Percentiles rank a stretch among this genome's conserved stretches.
These are phyloP conservation scores for Trogon melanurus DNA, from an alignment of 2,113 vertebrate genomes.

Conservation along the genomic window DNA sequence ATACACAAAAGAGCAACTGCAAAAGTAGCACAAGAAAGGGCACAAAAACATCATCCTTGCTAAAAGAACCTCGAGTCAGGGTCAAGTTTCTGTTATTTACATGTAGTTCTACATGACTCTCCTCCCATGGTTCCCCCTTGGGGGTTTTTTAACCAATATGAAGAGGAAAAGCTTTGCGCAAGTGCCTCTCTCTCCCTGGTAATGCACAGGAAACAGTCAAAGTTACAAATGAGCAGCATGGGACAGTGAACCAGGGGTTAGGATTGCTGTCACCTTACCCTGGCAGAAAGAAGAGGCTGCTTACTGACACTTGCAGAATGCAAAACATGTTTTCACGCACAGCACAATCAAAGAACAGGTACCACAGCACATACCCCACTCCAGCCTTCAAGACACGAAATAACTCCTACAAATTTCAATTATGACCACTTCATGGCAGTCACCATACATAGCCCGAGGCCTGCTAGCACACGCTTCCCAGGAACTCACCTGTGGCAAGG, in stretches of 20 bases:
- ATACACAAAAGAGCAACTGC: not conserved
- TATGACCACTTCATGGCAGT: fast-evolving
- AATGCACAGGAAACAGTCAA: fast-evolving
- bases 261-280: not conserved
- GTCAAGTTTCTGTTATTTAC: not conserved
- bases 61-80: not conserved
- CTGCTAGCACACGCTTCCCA: not conserved
- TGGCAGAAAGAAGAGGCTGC: not conserved
- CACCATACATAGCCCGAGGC: fast-evolving
- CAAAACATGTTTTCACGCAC: not conserved
- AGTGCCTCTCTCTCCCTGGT: not conserved
- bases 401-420: not conserved
- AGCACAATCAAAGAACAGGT: not conserved
- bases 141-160: fast-evolving
- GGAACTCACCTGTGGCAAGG: conserved; percentile 88
- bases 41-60: not conserved
- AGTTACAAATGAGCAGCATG: not conserved
- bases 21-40: not conserved
- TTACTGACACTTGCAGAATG: not conserved
- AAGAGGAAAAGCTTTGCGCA: not conserved
- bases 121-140: not conserved
- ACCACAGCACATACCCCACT: fast-evolving
- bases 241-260: not conserved
- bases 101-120: not conserved
- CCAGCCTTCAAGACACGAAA: not conserved